Conservation (phyloP, 92 coral and sea anemone genomes). For the Porites divaricata region DNA sequence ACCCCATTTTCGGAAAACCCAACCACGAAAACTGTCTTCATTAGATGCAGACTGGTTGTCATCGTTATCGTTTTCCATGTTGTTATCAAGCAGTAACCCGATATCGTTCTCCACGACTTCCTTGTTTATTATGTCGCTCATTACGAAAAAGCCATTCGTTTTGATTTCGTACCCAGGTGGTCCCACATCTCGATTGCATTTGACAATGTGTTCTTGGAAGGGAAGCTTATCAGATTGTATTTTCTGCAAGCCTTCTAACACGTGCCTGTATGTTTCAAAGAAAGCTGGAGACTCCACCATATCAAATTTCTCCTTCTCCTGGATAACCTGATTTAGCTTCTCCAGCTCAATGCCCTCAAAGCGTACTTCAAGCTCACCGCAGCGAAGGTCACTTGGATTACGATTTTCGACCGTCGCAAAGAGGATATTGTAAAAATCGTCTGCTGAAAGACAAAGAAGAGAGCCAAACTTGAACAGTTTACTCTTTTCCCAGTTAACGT, state of each 20-base stretch:
- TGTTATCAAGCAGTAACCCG: neutral
- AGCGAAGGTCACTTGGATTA: conserved; percentile 42
- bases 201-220: conserved; percentile 75
- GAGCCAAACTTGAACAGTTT: conserved; percentile 75
- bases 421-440: conserved; percentile 55
- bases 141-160: conserved; percentile 17
- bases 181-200: conserved; percentile 46
- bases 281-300: conserved; percentile 88
- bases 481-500: conserved; percentile 72
- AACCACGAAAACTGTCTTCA: neutral
- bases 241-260: conserved; percentile 66
- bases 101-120: neutral
- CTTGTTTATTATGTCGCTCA: conserved; percentile 11
- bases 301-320: conserved; percentile 51
- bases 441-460: conserved; percentile 77
- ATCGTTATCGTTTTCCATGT: neutral
- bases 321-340: conserved; percentile 35
- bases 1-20: neutral
- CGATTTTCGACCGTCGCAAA: conserved; percentile 89
- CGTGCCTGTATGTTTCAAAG: conserved; percentile 85
- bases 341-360: conserved; percentile 59
- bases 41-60: neutral
- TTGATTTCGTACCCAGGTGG: conserved; percentile 44
- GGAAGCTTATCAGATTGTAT: conserved; percentile 65
- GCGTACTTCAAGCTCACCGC: conserved; percentile 79